Percentiles rank a stretch among this genome's conserved stretches.
These are phyloP conservation scores for Scaptomyza cyrtandrae DNA, from an alignment of 2,888 invertebrate species.

Conservation along the genomic window DNA sequence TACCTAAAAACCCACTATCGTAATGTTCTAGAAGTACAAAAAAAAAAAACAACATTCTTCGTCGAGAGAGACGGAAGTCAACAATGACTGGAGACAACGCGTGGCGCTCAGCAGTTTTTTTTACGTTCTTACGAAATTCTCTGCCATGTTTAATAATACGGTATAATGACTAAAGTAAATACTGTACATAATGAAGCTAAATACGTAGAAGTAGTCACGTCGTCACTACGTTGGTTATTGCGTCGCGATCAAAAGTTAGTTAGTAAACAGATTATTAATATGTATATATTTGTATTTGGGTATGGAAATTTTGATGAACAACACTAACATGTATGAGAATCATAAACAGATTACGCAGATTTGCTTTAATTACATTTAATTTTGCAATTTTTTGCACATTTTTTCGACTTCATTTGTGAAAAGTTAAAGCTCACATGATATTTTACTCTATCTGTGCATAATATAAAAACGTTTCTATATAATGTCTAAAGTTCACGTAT, in stretches of 20 bases:
- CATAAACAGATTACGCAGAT: background rate
- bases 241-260: slow-evolving; percentile 39
- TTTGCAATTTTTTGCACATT: background rate
- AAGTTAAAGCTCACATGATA: background rate
- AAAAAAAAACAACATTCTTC: slow-evolving; percentile 3
- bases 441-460: background rate
- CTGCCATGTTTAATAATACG: slow-evolving; percentile 63
- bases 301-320: slow-evolving; percentile 7
- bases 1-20: background rate
- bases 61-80: slow-evolving; percentile 24
- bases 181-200: slow-evolving; percentile 27
- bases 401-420: background rate
- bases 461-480: background rate
- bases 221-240: slow-evolving; percentile 42
- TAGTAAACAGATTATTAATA: slow-evolving; percentile 10
- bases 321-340: background rate
- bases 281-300: slow-evolving; percentile 1
- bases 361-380: background rate
- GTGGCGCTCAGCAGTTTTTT: slow-evolving; percentile 44
- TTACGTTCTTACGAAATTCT: slow-evolving; percentile 61
- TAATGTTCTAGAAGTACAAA: slow-evolving; percentile 33
- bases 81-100: slow-evolving; percentile 22
- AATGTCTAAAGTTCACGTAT: background rate
- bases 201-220: slow-evolving; percentile 58
- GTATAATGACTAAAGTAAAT: slow-evolving; percentile 55